These are phyloP conservation scores for Dusona sp. DNA, from an alignment of 2,888 invertebrate genomes.

Conservation along the genomic window DNA sequence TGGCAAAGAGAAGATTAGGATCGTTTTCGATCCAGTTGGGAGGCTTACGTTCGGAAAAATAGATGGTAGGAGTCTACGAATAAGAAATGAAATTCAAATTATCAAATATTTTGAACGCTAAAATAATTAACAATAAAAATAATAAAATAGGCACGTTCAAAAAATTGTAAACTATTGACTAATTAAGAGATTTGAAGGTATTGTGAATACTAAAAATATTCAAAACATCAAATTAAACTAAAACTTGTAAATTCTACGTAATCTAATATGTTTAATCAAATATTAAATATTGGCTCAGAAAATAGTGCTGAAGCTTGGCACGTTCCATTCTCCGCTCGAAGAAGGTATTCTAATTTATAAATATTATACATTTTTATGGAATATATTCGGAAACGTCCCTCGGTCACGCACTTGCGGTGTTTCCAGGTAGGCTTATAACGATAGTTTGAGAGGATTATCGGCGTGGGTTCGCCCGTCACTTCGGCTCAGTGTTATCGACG, in stretches of 20 bases:
- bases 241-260: slow-evolving; percentile 31
- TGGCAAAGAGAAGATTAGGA: too few species aligned
- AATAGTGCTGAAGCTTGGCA: slow-evolving; percentile 17
- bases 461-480: slow-evolving; percentile 82
- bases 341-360: slow-evolving; percentile 70
- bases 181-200: not conserved
- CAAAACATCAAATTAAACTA: not conserved
- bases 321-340: slow-evolving; percentile 25
- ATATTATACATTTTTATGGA: slow-evolving; percentile 77
- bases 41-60: too few species aligned
- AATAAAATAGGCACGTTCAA: not conserved
- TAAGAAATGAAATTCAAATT: not conserved
- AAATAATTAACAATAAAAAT: not conserved
- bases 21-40: too few species aligned
- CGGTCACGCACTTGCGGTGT: slow-evolving; percentile 78
- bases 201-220: not conserved
- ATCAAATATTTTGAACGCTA: too few species aligned
- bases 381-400: slow-evolving; percentile 70
- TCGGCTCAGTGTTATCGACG: slow-evolving; percentile 74
- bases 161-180: too few species aligned
- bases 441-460: slow-evolving; percentile 82
- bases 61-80: too few species aligned
- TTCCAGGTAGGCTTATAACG: slow-evolving; percentile 81
- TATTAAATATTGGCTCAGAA: slow-evolving; percentile 23
- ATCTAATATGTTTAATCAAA: slow-evolving; percentile 51